Evolutionary conservation across 2,113 vertebrate species (phyloP).

Genomic region (Macrotis lagotis): DNA sequence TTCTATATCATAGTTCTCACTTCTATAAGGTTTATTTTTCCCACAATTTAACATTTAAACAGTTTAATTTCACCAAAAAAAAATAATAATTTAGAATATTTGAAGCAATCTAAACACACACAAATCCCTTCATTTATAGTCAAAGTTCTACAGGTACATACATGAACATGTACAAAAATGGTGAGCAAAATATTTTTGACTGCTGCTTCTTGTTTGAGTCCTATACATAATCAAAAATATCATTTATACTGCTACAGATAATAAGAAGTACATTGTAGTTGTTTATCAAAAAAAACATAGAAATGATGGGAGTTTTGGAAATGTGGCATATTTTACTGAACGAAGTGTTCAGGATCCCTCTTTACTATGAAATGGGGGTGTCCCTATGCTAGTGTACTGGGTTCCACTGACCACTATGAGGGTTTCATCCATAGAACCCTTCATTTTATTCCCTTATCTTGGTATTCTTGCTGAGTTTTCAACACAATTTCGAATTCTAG

Average conservation of each 20-base stretch:
- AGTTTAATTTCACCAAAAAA: slow-evolving; percentile 70
- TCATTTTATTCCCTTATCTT: slow-evolving; percentile 91
- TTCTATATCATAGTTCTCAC: slow-evolving; percentile 15
- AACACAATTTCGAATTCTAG: slow-evolving; percentile 88
- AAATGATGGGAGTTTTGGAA: slow-evolving; percentile 90
- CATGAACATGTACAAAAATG: slow-evolving; percentile 67
- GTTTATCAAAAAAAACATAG: slow-evolving; percentile 89
- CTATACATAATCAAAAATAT: slow-evolving; percentile 97
- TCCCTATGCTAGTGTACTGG: slow-evolving; percentile 85
- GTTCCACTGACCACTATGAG: slow-evolving; percentile 85
- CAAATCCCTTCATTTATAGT: slow-evolving; percentile 83
- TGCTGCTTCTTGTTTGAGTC: slow-evolving; percentile 97
- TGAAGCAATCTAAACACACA: slow-evolving; percentile 81
- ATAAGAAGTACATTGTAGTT: slow-evolving; percentile 89
- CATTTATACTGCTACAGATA: slow-evolving; percentile 91
- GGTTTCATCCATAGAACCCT: slow-evolving; percentile 87
- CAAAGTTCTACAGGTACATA: slow-evolving; percentile 76
- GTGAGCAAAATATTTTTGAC: slow-evolving; percentile 99
- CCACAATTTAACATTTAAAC: slow-evolving; percentile 66
- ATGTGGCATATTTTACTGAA: slow-evolving; percentile 88
- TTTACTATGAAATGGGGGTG: slow-evolving; percentile 96
- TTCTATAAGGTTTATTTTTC: slow-evolving; percentile 66
- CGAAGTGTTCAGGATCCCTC: slow-evolving; percentile 90
- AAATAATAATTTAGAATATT: slow-evolving; percentile 85
- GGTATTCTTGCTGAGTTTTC: slow-evolving; percentile 90